Evolutionary conservation across 2,113 vertebrate genomes (phyloP).

Genomic region (Syrmaticus mikado): DNA sequence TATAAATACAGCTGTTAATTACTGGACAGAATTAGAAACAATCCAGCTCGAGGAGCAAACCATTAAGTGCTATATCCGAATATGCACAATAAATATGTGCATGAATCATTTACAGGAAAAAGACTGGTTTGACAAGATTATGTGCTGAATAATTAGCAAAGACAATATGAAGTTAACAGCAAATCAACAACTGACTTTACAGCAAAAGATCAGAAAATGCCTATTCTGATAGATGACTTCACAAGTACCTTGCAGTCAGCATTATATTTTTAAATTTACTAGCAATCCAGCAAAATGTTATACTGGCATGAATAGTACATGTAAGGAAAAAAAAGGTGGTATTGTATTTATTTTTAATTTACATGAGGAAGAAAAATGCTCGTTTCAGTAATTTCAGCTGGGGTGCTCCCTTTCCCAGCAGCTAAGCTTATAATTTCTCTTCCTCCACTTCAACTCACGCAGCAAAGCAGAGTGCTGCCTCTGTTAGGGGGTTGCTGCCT

Average conservation of each 20-base stretch:
- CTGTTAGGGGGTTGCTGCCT: background rate
- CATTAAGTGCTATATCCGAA: background rate
- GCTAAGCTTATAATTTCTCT: background rate
- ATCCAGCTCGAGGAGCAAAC: background rate
- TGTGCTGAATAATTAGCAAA: fast-evolving
- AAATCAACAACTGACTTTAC: background rate
- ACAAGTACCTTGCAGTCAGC: background rate
- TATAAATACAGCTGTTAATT: background rate
- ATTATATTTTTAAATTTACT: background rate
- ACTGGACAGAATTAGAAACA: background rate
- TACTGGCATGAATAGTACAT: background rate
- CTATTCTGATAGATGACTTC: background rate
- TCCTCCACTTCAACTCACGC: fast-evolving
- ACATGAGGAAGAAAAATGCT: background rate
- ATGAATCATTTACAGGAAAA: background rate
- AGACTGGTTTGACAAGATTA: background rate
- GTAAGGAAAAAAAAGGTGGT: background rate
- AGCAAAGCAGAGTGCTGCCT: background rate
- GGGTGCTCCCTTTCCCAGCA: background rate
- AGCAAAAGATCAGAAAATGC: background rate
- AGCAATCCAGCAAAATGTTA: background rate
- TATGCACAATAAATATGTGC: background rate
- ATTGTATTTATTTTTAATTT: background rate
- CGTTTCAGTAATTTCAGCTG: background rate
- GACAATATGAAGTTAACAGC: background rate